Percentiles rank a stretch among this genome's conserved stretches.
These are phyloP conservation scores for Sminthopsis crassicaudata DNA, from an alignment of 2,113 vertebrate genomes.

Conservation along the genomic window DNA sequence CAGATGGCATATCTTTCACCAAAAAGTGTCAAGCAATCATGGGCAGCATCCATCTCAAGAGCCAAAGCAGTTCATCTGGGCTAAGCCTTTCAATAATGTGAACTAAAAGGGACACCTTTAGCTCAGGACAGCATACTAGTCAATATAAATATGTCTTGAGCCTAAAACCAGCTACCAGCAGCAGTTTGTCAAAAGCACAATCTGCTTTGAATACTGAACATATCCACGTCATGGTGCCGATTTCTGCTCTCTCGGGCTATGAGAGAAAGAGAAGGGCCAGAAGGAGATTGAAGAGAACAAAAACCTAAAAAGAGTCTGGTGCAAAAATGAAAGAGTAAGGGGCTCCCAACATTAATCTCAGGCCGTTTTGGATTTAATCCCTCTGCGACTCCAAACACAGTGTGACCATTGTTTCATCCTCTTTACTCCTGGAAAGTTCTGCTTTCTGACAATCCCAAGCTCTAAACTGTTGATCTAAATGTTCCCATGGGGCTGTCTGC, in stretches of 20 bases:
- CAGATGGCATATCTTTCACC: neutral
- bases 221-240: neutral
- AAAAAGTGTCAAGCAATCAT: neutral
- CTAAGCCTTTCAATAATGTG: neutral
- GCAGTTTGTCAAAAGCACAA: constrained; percentile 18
- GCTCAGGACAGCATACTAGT: neutral
- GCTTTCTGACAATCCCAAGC: constrained; percentile 25
- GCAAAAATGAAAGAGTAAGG: neutral
- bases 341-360: neutral
- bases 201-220: neutral
- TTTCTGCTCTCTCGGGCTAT: constrained; percentile 8
- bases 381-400: neutral
- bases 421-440: neutral
- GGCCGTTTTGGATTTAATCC: neutral
- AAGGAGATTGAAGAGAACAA: neutral
- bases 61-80: neutral
- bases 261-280: neutral
- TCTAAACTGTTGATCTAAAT: constrained; percentile 10
- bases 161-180: neutral
- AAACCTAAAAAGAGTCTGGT: neutral
- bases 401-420: neutral
- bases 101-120: neutral
- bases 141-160: neutral
- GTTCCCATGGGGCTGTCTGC: neutral
- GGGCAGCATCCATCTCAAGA: neutral